Conservation (phyloP, 2,888 invertebrate genomes). For the Tinea trinotella region DNA sequence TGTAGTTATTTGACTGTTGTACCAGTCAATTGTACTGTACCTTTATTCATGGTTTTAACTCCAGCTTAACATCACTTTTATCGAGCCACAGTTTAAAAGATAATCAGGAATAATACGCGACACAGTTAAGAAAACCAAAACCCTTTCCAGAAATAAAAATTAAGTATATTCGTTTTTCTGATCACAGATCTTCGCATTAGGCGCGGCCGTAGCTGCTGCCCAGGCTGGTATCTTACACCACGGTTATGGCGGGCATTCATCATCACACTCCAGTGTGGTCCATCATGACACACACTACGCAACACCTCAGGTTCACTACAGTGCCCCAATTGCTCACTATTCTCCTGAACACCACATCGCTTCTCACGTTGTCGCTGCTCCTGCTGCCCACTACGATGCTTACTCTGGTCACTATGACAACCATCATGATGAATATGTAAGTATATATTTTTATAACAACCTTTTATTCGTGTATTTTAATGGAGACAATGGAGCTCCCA, state of each 20-base stretch:
- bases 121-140: too few species aligned
- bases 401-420: constrained; percentile 28
- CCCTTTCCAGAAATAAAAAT: too few species aligned
- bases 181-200: constrained; percentile 48
- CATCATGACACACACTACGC: constrained; percentile 29
- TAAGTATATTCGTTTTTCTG: too few species aligned
- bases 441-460: too few species aligned
- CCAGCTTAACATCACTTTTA: too few species aligned
- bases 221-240: constrained; percentile 61
- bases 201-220: constrained; percentile 52
- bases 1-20: too few species aligned
- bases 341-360: constrained; percentile 29
- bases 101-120: too few species aligned
- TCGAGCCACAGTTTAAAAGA: too few species aligned
- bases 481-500: too few species aligned
- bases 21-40: too few species aligned
- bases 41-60: too few species aligned
- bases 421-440: constrained; percentile 35
- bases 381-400: not conserved
- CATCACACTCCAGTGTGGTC: constrained; percentile 33
- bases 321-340: constrained; percentile 28
- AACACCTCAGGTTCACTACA: constrained; percentile 24
- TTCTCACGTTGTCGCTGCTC: constrained; percentile 24
- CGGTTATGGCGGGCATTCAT: constrained; percentile 30
- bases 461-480: too few species aligned